A percentile compares a stretch with the other conserved stretches of the same genome.
These are phyloP conservation scores for Cherax destructor DNA, from an alignment of 1,140 invertebrate genomes.

Conservation along the genomic window DNA sequence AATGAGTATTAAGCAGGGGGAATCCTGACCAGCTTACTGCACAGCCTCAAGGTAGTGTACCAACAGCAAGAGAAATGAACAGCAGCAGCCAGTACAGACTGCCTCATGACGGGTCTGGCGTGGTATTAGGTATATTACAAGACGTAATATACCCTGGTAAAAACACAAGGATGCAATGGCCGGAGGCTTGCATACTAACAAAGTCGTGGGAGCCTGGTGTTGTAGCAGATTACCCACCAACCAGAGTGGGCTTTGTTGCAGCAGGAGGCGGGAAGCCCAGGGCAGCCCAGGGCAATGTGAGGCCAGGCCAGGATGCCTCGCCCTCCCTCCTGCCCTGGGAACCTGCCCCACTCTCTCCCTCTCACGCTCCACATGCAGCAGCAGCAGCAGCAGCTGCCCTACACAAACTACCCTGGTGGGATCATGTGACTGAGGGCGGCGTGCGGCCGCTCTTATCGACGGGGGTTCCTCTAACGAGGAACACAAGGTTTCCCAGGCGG, in stretches of 20 bases:
- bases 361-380: background rate
- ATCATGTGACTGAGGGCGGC: background rate
- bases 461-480: background rate
- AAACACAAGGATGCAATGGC: conserved; percentile 2
- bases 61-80: background rate
- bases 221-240: background rate
- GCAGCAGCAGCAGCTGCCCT: no score
- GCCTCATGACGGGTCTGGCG: background rate
- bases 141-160: background rate
- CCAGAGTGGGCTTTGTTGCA: background rate
- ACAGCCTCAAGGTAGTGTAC: no score
- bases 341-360: background rate
- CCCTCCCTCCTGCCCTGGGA: background rate
- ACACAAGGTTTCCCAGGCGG: background rate
- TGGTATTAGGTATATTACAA: background rate
- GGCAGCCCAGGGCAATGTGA: background rate
- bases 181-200: conserved; percentile 5
- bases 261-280: background rate
- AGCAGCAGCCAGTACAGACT: background rate
- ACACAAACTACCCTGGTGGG: background rate
- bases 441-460: background rate
- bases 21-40: no score
- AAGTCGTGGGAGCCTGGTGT: background rate
- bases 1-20: no score
- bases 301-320: background rate